These are phyloP conservation scores for Alauda arvensis DNA, from an alignment of 2,797 vertebrate genomes.

Conservation along the genomic window DNA sequence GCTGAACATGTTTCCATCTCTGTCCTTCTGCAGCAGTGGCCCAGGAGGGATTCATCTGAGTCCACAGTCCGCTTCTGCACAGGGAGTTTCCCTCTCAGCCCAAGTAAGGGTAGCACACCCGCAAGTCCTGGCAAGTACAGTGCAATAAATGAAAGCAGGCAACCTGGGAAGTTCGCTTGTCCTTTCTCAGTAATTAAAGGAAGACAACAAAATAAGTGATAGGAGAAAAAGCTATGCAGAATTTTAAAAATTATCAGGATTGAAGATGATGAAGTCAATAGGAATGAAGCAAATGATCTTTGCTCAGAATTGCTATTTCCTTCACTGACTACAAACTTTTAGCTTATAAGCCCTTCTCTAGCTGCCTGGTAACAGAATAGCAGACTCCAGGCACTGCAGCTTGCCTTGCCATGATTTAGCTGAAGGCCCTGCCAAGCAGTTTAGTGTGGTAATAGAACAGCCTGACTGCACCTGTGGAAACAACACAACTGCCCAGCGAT, in stretches of 20 bases:
- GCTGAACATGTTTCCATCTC: neutral
- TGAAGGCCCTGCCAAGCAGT: neutral
- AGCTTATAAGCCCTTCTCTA: neutral
- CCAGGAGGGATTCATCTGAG: neutral
- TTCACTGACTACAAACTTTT: neutral
- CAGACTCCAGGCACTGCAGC: neutral
- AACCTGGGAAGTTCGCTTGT: neutral
- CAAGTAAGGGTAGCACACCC: neutral
- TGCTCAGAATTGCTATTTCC: neutral
- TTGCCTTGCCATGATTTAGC: no score
- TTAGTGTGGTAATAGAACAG: neutral
- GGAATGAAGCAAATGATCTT: neutral
- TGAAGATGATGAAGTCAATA: neutral
- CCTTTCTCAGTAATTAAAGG: neutral
- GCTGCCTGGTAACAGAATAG: neutral
- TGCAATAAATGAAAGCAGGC: neutral
- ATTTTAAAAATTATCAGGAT: neutral
- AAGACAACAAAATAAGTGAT: neutral
- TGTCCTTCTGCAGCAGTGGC: neutral
- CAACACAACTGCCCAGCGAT: neutral
- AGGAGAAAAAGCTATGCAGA: rapidly evolving
- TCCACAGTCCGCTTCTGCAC: neutral
- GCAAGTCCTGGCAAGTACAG: neutral
- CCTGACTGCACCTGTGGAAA: neutral
- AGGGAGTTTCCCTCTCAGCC: neutral